A percentile compares a stretch with the other conserved stretches of the same genome.
Conservation (phyloP, 1,140 invertebrate genomes). For the Oscheius sp. region DNA sequence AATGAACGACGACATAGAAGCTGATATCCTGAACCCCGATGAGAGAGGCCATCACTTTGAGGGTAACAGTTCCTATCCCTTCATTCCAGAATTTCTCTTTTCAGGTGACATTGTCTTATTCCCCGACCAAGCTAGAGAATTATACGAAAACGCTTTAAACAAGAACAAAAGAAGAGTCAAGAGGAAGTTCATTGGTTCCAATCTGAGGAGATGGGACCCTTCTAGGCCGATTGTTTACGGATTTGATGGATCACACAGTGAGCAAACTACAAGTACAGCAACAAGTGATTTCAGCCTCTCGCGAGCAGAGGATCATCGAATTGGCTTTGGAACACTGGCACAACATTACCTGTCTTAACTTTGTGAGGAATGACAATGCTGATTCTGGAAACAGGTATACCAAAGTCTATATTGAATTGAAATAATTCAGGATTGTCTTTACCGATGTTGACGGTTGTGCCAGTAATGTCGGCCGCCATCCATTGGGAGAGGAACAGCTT, state of each 20-base stretch:
- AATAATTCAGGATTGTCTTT: slow-evolving; percentile 53
- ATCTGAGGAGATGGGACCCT: slow-evolving; percentile 58
- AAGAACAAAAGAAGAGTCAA: slow-evolving; percentile 48
- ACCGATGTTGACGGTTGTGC: slow-evolving; percentile 61
- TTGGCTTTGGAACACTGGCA: slow-evolving; percentile 61
- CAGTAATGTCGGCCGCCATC: slow-evolving; percentile 57
- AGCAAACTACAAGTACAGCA: slow-evolving; percentile 31
- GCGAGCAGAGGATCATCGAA: slow-evolving; percentile 59
- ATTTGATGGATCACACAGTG: slow-evolving; percentile 62
- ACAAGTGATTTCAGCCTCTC: slow-evolving; percentile 44
- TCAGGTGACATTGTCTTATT: slow-evolving; percentile 60
- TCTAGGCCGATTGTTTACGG: slow-evolving; percentile 58
- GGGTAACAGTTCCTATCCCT: slow-evolving; percentile 31
- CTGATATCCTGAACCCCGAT: slow-evolving; percentile 46
- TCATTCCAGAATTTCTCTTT: slow-evolving; percentile 14
- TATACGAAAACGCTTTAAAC: slow-evolving; percentile 44
- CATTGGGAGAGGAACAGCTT: slow-evolving; percentile 60
- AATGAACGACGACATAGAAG: slow-evolving; percentile 26
- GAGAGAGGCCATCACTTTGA: slow-evolving; percentile 56
- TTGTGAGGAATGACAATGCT: slow-evolving; percentile 46
- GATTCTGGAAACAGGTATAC: slow-evolving; percentile 15
- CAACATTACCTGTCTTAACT: slow-evolving; percentile 60
- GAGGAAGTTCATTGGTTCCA: slow-evolving; percentile 61
- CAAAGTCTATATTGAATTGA: background rate
- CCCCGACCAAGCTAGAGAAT: slow-evolving; percentile 52